Evolutionary conservation across 2,113 vertebrate genomes (phyloP).

Genomic region (Willisornis vidua): DNA sequence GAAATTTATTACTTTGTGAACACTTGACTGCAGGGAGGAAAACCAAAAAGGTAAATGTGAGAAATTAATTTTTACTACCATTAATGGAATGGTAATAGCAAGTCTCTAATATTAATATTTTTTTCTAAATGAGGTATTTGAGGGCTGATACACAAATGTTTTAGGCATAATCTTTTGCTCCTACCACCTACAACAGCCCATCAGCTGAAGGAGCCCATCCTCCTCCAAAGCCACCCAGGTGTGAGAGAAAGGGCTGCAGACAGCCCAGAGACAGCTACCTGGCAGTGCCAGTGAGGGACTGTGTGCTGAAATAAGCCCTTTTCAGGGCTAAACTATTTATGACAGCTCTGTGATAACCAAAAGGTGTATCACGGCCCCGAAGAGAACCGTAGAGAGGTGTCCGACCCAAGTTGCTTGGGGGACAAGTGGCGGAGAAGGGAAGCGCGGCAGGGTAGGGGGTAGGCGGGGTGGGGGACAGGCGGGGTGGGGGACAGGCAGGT

Average conservation of each 20-base stretch:
- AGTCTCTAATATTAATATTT: neutral
- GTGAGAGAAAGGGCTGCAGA: accelerated
- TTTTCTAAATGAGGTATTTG: neutral
- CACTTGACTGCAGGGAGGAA: neutral
- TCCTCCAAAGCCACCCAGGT: neutral
- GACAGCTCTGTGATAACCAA: neutral
- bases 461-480: too few species aligned
- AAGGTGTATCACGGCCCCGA: accelerated
- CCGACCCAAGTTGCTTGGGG: accelerated
- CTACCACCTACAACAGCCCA: neutral
- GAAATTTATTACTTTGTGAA: neutral
- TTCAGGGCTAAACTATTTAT: neutral
- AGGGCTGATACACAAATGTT: neutral
- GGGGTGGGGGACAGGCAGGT: too few species aligned
- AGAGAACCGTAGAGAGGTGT: neutral
- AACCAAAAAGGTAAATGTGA: neutral
- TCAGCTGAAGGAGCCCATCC: neutral
- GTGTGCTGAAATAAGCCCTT: neutral
- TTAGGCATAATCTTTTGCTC: neutral
- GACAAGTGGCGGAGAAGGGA: too few species aligned
- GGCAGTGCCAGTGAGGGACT: too few species aligned
- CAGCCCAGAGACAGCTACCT: accelerated
- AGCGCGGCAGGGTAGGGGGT: accelerated
- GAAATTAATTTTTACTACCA: neutral
- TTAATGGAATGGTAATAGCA: neutral